phyloP scores from a whole-genome alignment of 2,888 invertebrate genomes.

The Ditylenchus weischeri region DNA sequence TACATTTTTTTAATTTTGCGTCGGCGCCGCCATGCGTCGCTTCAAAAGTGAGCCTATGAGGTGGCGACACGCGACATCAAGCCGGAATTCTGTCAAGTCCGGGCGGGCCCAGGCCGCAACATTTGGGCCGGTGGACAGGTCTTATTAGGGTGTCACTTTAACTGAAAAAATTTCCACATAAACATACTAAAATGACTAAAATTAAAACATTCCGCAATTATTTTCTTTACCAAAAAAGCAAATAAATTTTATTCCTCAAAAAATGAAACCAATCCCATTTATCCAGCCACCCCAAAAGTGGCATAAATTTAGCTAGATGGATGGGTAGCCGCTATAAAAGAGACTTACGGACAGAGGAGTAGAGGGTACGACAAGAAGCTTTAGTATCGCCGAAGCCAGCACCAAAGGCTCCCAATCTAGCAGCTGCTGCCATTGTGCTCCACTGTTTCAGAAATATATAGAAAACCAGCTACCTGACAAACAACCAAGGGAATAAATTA shows the following conservation, averaged over 20 bases:
- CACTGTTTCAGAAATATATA: not conserved
- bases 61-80: no score
- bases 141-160: no score
- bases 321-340: not conserved
- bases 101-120: no score
- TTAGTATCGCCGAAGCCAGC: slow-evolving; percentile 20
- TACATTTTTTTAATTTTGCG: no score
- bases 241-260: not conserved
- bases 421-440: slow-evolving; percentile 42
- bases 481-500: no score
- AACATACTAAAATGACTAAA: not conserved
- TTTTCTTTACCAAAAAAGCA: slow-evolving; percentile 6
- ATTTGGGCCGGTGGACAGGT: no score
- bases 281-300: not conserved
- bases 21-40: no score
- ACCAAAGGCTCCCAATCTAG: slow-evolving; percentile 46
- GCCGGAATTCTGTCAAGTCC: no score
- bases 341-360: slow-evolving; percentile 37
- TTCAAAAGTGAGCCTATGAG: no score
- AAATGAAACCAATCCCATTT: not conserved
- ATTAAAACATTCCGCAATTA: not conserved
- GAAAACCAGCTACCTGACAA: no score
- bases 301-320: slow-evolving; percentile 3
- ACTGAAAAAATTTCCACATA: not conserved
- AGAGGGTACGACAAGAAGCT: slow-evolving; percentile 14